These are phyloP conservation scores for Oryzias javanicus DNA, from an alignment of 2,113 vertebrate genomes.

Conservation along the genomic window DNA sequence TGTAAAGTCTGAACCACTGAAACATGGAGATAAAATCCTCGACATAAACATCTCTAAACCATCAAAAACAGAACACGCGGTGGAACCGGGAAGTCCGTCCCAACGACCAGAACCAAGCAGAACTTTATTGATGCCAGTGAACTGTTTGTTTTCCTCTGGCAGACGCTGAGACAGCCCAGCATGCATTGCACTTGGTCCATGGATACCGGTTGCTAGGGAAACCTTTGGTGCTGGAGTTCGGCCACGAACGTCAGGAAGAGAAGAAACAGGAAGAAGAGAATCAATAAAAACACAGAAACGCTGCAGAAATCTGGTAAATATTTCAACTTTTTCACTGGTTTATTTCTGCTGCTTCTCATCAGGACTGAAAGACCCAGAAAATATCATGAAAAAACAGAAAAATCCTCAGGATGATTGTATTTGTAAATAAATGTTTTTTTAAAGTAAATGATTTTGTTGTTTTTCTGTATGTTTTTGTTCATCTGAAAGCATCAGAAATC, in stretches of 20 bases:
- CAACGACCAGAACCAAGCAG: background rate
- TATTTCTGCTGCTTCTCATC: background rate
- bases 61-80: too few relatives aligned
- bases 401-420: too few relatives aligned
- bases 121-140: background rate
- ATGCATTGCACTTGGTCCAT: conserved; percentile 82
- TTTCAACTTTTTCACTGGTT: too few relatives aligned
- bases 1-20: too few relatives aligned
- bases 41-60: too few relatives aligned
- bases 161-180: conserved; percentile 78
- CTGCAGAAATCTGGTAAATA: background rate
- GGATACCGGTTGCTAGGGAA: conserved; percentile 87
- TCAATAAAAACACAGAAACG: background rate
- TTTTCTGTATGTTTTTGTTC: background rate
- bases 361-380: too few relatives aligned
- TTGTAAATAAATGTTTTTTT: background rate
- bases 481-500: too few relatives aligned
- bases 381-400: too few relatives aligned
- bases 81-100: too few relatives aligned
- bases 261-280: conserved; percentile 27
- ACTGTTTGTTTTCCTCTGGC: conserved; percentile 27
- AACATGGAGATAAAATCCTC: too few relatives aligned
- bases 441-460: conserved; percentile 1
- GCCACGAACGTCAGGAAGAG: conserved; percentile 73
- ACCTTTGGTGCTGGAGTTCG: conserved; percentile 89